Evolutionary conservation across 2,888 invertebrate species (phyloP).

Genomic region (Acrocyrtus sp.): DNA sequence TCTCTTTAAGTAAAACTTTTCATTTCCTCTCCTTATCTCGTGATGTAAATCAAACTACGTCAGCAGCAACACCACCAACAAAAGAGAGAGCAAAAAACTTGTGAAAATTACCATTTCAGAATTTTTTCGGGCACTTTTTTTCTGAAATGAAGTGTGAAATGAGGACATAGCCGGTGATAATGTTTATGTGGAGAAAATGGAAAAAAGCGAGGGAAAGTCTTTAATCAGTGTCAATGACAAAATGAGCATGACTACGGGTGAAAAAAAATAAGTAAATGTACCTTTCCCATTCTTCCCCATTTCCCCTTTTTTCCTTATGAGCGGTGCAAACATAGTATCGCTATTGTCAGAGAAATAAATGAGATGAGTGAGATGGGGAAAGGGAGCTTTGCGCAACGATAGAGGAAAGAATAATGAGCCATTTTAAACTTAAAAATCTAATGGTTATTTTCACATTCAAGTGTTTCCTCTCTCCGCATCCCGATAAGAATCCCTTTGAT

Average conservation of each 20-base stretch:
- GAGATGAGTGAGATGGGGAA: conserved; percentile 1
- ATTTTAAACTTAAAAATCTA: neutral
- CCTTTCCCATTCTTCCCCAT: neutral
- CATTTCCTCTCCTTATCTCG: neutral
- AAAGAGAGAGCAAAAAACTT: too few relatives aligned
- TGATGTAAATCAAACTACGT: conserved; percentile 26
- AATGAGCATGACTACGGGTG: neutral
- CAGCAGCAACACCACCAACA: too few relatives aligned
- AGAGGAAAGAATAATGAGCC: neutral
- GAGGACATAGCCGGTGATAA: conserved; percentile 22
- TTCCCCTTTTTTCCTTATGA: too few relatives aligned
- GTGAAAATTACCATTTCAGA: conserved; percentile 22
- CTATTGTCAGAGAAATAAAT: neutral
- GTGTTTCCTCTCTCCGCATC: neutral
- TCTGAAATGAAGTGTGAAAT: conserved; percentile 39
- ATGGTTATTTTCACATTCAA: neutral
- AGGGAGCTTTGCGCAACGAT: neutral
- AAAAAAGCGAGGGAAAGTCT: conserved; percentile 10
- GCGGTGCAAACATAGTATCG: too few relatives aligned
- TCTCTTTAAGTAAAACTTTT: neutral
- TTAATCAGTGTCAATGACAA: conserved; percentile 46
- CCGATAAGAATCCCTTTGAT: neutral
- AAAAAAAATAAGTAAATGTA: neutral
- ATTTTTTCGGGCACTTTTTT: too few relatives aligned
- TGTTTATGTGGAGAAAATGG: conserved; percentile 19